Base-by-base conservation (phyloP, 2,888 invertebrate species). In the Drosophila testacea region DNA sequence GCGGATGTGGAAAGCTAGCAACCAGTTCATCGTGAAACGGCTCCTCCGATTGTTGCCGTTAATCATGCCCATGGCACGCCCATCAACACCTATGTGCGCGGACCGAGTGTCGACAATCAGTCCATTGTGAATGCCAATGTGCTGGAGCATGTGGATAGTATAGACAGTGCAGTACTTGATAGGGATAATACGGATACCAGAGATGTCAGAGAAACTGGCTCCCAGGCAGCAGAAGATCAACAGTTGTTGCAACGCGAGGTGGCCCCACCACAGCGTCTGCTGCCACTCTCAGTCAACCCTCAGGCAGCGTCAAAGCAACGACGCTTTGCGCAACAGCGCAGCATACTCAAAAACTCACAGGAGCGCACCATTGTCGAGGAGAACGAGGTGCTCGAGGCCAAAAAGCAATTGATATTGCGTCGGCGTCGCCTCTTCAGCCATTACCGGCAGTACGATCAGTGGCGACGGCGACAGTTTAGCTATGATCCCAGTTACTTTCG, bases 1-100 rank as follows among this genome's bases (percentile, higher is more conserved):
- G 97, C 95, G 88, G 96, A 95, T 92, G 95, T 95, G 93, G 91
- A 94, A 91, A 94, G 94, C 94, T 94, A 95, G 93, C 93, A 93
- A 90, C 92, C 90, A 91, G 90, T 88, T 77, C 90, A 89, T 69
- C 80, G 88, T 51, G 83, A 85, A 69, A 54, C 77, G 62, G 59
- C 69, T 59, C 67, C 69, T 34, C 57, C 77, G 46, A 74, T 63
- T 34, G 66, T 67, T 7, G 51, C 68, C 38, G 42, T 41, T 41
- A 68, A 48, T 42, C 60, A 62, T 63, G 87, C 79, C 55, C 88
- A 83, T 74, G 83, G 82, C 54, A 83, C 86, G 73, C 90, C 91
- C 79, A 90, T 85, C 72, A 88, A 90, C 52, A 87, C 88, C 55
- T 90, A 90, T 75, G 74, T 85, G 30, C 89, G 86, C 47, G 83